Evolutionary conservation across 2,113 vertebrate species (phyloP).

Genomic region (Scatophagus argus): DNA sequence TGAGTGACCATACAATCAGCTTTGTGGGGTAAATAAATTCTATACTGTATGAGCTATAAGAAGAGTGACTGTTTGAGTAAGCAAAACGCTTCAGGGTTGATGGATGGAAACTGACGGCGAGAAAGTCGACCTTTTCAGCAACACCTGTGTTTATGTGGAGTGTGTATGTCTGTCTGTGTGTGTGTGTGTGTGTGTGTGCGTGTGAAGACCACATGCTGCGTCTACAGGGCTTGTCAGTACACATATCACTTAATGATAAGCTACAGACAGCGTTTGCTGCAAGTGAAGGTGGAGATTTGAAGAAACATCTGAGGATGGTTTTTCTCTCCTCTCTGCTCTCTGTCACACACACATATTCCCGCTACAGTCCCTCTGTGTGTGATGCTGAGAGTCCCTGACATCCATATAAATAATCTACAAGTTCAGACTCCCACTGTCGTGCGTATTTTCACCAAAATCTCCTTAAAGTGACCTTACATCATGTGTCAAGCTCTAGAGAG

Average conservation of each 20-base stretch:
- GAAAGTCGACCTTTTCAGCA: constrained; percentile 63
- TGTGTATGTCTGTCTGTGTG: constrained; percentile 6
- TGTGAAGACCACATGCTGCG: constrained; percentile 35
- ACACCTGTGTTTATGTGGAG: constrained; percentile 54
- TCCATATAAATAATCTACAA: constrained; percentile 85
- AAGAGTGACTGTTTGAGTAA: constrained; percentile 32
- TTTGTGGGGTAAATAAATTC: not conserved
- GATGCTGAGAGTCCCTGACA: constrained; percentile 82
- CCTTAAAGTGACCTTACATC: constrained; percentile 46
- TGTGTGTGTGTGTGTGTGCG: constrained; percentile 32
- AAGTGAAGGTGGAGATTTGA: constrained; percentile 20
- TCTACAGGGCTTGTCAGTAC: constrained; percentile 52
- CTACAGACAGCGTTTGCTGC: constrained; percentile 21
- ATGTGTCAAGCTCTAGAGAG: constrained; percentile 24
- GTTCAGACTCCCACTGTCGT: constrained; percentile 54
- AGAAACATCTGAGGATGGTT: constrained; percentile 2
- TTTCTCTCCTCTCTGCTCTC: not conserved
- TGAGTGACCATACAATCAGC: not conserved
- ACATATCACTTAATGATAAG: constrained; percentile 34
- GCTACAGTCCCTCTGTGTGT: constrained; percentile 36
- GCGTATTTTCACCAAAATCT: constrained; percentile 34
- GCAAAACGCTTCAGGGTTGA: constrained; percentile 53
- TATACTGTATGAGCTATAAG: constrained; percentile 33
- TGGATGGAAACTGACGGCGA: constrained; percentile 51
- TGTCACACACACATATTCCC: not conserved